Conservation (phyloP, 2,888 invertebrate genomes). For the Hypolimnas misippus region DNA sequence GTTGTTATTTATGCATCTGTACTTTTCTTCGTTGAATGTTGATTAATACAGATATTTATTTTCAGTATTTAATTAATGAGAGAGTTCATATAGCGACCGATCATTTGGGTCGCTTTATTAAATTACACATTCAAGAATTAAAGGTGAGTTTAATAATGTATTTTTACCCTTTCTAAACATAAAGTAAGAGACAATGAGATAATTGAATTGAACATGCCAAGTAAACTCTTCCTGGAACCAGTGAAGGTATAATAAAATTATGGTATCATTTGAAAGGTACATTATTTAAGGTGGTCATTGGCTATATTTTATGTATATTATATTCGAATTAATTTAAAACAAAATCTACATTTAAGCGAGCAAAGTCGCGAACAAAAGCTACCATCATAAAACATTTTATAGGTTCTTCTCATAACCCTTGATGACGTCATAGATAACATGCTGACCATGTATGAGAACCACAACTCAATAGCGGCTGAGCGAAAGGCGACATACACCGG, state of each 20-base stretch:
- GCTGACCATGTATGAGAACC: constrained; percentile 79
- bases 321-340: too few species aligned
- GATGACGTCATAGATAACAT: constrained; percentile 78
- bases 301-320: too few species aligned
- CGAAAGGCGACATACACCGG: constrained; percentile 72
- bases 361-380: too few species aligned
- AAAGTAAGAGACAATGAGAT: too few species aligned
- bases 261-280: too few species aligned
- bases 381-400: background rate
- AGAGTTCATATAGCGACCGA: constrained; percentile 74
- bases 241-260: too few species aligned
- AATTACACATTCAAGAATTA: constrained; percentile 70
- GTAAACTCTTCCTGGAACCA: too few species aligned
- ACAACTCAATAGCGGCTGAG: constrained; percentile 74
- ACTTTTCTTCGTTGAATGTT: too few species aligned
- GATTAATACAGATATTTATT: constrained; percentile 25
- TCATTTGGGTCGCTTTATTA: constrained; percentile 69
- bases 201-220: too few species aligned
- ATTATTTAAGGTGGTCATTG: too few species aligned
- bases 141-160: constrained; percentile 55
- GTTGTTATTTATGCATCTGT: too few species aligned
- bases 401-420: constrained; percentile 73
- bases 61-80: constrained; percentile 75
- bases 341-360: too few species aligned
- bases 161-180: background rate